Base-by-base conservation (phyloP, 2,888 invertebrate species). In the Nezara viridula region DNA sequence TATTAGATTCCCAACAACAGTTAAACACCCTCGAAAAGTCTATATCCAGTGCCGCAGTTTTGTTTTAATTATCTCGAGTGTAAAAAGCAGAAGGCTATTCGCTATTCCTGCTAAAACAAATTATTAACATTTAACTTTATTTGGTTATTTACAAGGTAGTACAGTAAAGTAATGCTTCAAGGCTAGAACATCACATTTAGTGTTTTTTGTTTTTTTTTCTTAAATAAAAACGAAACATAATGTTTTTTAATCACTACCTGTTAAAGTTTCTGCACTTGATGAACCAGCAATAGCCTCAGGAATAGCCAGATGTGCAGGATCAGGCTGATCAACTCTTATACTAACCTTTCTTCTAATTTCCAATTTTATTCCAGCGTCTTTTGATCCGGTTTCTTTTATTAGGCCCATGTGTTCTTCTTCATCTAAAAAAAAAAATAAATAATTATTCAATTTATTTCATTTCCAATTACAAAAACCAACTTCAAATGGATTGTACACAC, bases 261-360 rank as follows among this genome's bases (percentile, higher is more conserved):
- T 96, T 37, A 96, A 93, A 1, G 96, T 96, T 92, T 97, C 97
- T 88, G 96, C 95, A 92, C 96, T 96, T 21, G 95, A 96, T 0
- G 96, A 96, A 1, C 94, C 95, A 0, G 95, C 95, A 92, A 96
- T 95, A 85, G 95, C 95, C 93, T 96, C 96, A 0, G 96, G 96
- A 91, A 96, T 96, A 16, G 95, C 95, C 90, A 96, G 93, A 92
- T 95, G 95, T 90, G 94, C 94, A 90, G 93, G 94, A 91, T 95
- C 95, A 91, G 95, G 94, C 90, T 95, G 95, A 90, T 94, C 94
- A 3, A 94, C 93, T 90, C 93, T 92, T 89, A 94, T 94, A 81
- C 93, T 94, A 49, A 94, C 93, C 90, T 93, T 93, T 91, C 93
- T 93, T 86, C 90, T 90, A 10, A 86, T 85, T 21, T 86, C 77